Conservation (phyloP, 2,888 invertebrate species). For the Lepidochrysops patricia region DNA sequence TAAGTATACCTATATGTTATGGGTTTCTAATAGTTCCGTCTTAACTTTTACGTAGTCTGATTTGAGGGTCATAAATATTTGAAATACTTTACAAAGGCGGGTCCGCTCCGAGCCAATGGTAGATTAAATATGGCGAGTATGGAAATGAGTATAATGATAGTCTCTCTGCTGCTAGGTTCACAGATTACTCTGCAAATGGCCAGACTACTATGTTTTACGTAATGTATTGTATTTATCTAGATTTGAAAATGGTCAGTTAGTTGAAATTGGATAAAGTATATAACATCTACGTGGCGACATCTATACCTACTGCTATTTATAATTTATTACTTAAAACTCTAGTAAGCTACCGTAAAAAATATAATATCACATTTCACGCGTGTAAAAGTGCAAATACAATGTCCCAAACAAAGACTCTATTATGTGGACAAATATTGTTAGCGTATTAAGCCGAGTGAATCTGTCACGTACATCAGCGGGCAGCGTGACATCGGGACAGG, state of each 20-base stretch:
- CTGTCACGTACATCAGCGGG: background rate
- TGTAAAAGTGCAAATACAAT: background rate
- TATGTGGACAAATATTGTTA: background rate
- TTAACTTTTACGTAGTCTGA: no score
- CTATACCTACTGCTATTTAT: no score
- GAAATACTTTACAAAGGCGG: background rate
- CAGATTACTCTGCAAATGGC: background rate
- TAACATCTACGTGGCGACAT: no score
- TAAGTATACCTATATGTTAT: no score
- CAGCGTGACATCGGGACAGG: background rate
- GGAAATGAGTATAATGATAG: background rate
- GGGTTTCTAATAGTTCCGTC: no score
- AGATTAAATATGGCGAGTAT: background rate
- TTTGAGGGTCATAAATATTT: slow-evolving; percentile 12
- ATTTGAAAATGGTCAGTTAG: no score
- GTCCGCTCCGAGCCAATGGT: background rate
- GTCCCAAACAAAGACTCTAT: background rate
- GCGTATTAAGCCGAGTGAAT: background rate
- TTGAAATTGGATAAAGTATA: no score
- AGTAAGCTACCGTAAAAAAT: background rate
- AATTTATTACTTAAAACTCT: background rate
- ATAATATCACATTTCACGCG: background rate
- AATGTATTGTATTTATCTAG: no score
- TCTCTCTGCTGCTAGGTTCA: background rate
- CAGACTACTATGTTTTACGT: background rate